Evolutionary conservation across 1,140 invertebrate species (phyloP).

Genomic region (Ceratosolen fusciceps): DNA sequence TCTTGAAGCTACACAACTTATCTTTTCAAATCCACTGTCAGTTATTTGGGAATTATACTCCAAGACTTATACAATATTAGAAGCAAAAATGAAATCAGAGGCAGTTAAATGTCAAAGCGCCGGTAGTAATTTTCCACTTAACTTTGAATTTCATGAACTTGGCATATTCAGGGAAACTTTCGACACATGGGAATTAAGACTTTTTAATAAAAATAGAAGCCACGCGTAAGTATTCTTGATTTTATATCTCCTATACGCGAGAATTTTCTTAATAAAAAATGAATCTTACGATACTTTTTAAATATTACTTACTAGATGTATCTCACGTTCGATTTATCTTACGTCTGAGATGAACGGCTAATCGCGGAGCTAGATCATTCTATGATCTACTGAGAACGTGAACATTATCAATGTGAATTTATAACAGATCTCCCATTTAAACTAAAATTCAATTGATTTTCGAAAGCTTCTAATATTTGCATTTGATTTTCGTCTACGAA

Average conservation of each 20-base stretch:
- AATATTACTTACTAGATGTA: too few relatives aligned
- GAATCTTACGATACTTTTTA: background rate
- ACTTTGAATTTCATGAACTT: background rate
- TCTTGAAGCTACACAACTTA: background rate
- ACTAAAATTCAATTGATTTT: too few relatives aligned
- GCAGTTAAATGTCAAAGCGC: background rate
- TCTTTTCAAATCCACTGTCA: background rate
- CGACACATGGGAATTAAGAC: background rate
- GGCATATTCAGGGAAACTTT: background rate
- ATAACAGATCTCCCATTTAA: background rate
- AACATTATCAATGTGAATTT: slow-evolving; percentile 2
- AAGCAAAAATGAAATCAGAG: background rate
- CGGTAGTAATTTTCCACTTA: background rate
- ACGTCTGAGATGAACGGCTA: too few relatives aligned
- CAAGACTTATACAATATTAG: background rate
- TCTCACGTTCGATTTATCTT: too few relatives aligned
- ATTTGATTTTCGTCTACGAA: too few relatives aligned
- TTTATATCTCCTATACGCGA: background rate
- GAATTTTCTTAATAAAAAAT: background rate
- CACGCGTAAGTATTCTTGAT: background rate
- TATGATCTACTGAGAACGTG: slow-evolving; percentile 15
- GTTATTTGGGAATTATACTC: background rate
- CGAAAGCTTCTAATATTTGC: too few relatives aligned
- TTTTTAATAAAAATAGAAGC: background rate
- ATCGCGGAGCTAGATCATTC: too few relatives aligned